These are phyloP conservation scores for Hypselothyrea guttata DNA, from an alignment of 2,888 invertebrate species.

Conservation along the genomic window DNA sequence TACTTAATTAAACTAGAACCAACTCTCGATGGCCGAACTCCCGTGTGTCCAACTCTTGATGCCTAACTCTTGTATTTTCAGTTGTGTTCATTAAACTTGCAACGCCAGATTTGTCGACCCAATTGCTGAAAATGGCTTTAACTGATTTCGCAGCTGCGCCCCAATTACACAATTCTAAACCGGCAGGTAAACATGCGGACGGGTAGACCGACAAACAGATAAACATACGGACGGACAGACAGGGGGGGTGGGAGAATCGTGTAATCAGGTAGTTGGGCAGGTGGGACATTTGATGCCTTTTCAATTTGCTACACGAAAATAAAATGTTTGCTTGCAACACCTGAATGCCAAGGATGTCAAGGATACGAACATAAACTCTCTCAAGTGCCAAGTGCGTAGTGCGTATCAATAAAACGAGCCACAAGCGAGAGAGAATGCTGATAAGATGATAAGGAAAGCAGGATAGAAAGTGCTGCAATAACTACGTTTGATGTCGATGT, in stretches of 20 bases:
- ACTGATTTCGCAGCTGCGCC: slow-evolving; percentile 37
- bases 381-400: slow-evolving; percentile 50
- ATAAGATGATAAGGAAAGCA: no score
- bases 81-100: slow-evolving; percentile 16
- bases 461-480: slow-evolving; percentile 1
- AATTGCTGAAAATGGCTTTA: slow-evolving; percentile 5
- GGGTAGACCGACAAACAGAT: background rate
- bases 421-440: slow-evolving; percentile 1
- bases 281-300: slow-evolving; percentile 53
- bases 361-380: slow-evolving; percentile 42
- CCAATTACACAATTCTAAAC: slow-evolving; percentile 13
- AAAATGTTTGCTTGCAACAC: slow-evolving; percentile 37
- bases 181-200: background rate
- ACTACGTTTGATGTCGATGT: slow-evolving; percentile 69
- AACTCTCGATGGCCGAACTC: no score
- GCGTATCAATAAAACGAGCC: slow-evolving; percentile 54
- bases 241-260: background rate
- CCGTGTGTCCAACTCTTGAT: no score
- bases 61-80: slow-evolving; percentile 9
- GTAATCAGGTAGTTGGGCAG: slow-evolving; percentile 5
- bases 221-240: background rate
- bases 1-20: no score
- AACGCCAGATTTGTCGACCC: slow-evolving; percentile 13
- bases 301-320: slow-evolving; percentile 66
- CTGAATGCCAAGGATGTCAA: slow-evolving; percentile 25